phyloP scores from a whole-genome alignment of 2,797 vertebrate genomes.

The Karalla daura region DNA sequence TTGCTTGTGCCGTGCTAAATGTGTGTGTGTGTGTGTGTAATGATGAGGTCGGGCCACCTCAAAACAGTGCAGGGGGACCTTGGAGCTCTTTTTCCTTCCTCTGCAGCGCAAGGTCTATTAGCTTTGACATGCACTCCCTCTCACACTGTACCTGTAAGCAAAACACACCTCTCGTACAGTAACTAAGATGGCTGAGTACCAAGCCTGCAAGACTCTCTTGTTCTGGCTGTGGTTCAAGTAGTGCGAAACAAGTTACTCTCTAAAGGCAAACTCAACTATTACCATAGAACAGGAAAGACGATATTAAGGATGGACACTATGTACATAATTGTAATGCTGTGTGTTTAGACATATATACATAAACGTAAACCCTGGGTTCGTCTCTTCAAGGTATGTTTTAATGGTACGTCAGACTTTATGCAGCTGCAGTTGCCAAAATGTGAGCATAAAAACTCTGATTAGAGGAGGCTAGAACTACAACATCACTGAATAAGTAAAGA shows the following conservation, averaged over 20 bases:
- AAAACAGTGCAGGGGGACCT: conserved; percentile 22
- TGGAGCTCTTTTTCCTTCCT: conserved; percentile 23
- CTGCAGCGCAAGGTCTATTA: conserved; percentile 45
- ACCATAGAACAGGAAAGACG: not conserved
- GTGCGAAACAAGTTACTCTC: conserved; percentile 30
- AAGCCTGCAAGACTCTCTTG: conserved; percentile 45
- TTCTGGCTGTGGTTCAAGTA: conserved; percentile 49
- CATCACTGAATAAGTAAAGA: not conserved
- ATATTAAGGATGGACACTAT: conserved; percentile 5
- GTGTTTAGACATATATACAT: not conserved
- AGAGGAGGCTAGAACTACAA: not conserved
- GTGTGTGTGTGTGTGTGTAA: conserved; percentile 16
- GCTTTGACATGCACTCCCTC: conserved; percentile 47
- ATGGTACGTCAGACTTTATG: conserved; percentile 8
- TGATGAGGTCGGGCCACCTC: conserved; percentile 36
- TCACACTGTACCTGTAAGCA: conserved; percentile 50
- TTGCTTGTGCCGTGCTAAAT: conserved; percentile 14
- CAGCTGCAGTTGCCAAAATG: conserved; percentile 1
- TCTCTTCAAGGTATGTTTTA: not conserved
- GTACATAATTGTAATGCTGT: not conserved
- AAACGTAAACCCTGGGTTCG: conserved; percentile 2
- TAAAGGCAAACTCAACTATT: conserved; percentile 10
- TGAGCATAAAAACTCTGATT: not conserved
- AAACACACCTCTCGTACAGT: conserved; percentile 54
- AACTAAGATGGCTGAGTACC: conserved; percentile 48